Evolutionary conservation across 2,888 invertebrate species (phyloP), one percentile per base, ranked within the genome.

Genomic region (Hedychridium roseum): DNA sequence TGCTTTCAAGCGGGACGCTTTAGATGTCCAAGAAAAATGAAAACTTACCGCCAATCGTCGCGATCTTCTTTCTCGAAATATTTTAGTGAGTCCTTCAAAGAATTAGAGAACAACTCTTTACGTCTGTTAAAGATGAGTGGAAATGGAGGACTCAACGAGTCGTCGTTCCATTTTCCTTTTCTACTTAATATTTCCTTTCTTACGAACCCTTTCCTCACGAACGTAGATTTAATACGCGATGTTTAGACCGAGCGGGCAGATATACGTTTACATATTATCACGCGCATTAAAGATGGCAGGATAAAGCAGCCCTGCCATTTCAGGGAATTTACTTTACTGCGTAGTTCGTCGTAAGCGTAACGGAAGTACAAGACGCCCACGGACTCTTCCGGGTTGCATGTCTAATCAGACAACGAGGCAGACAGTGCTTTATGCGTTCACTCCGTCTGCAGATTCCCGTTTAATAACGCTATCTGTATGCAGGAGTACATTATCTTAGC

Each of bases 381-480:
- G 32, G 32, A 39, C 26, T 21, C 20, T 37, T 34, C 31, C 20
- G 12, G 23, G 47, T 26, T 14, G 21, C 59, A 56, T 60, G 60
- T 38, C 42, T 56, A 50, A 60, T 60, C 59, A 53, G 59, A 60
- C 57, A 60, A 60, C 42, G 45, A 21, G 43, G 43, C 31, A 43
- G 57, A 54, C 57, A 54, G 53, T 60, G 54, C 44, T 60, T 60
- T 60, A 60, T 52, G 46, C 50, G 36, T 51, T 51, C 45, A 39
- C 42, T 54, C 45, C 56, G 50, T 56, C 46, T 45, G 46, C 54
- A 43, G 54, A 60, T 60, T 60, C 49, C 53, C 57, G 57, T 50
- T 57, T 60, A 60, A 60, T 60, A 57, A 51, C 60, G 49, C 47
- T 51, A 51, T 60, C 54, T 60, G 54, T 60, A 60, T 60, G 60